phyloP scores from a whole-genome alignment of 2,888 invertebrate species.

The Pandemis corylana region DNA sequence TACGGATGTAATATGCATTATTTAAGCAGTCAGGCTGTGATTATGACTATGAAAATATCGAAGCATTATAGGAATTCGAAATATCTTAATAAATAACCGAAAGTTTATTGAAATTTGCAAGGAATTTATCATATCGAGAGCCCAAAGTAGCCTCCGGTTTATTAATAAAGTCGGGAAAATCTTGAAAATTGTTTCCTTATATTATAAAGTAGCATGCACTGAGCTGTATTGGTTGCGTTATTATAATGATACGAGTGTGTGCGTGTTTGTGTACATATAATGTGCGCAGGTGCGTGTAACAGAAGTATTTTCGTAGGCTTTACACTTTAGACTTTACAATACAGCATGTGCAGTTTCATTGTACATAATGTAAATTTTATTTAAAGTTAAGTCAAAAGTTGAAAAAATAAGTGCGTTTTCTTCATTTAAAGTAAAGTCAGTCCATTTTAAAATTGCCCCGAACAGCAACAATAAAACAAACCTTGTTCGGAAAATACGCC shows the following conservation, averaged over 20 bases:
- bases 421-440: background rate
- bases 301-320: no score
- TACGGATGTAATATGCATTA: no score
- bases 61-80: constrained; percentile 58
- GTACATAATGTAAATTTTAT: no score
- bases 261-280: no score
- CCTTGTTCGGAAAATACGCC: no score
- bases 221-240: background rate
- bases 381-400: no score
- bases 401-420: background rate
- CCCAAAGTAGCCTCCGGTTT: constrained; percentile 57
- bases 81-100: constrained; percentile 55
- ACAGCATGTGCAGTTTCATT: no score
- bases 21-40: constrained; percentile 43
- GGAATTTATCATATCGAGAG: constrained; percentile 70
- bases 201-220: background rate
- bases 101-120: constrained; percentile 59
- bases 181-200: constrained; percentile 56
- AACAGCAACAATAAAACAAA: background rate
- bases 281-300: no score
- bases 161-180: constrained; percentile 65
- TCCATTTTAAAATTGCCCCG: background rate
- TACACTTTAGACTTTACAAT: no score
- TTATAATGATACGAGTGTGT: background rate
- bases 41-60: constrained; percentile 49